Conservation (phyloP, 1,140 invertebrate species). For the Maconellicoccus hirsutus region DNA sequence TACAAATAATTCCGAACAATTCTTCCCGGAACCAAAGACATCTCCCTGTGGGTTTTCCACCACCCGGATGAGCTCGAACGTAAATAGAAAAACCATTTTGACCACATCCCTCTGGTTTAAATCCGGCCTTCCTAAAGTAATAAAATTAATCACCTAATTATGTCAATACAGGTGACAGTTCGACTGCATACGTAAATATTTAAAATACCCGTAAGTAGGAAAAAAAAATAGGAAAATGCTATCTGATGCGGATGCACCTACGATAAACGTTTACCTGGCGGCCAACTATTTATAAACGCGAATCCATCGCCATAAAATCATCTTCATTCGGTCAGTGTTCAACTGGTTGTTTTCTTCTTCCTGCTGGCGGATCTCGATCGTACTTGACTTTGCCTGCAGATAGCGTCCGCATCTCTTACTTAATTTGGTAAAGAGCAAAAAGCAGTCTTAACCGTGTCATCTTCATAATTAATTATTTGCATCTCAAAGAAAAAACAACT, state of each 20-base stretch:
- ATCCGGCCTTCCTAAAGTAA: too few relatives aligned
- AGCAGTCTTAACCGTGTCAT: constrained; percentile 7
- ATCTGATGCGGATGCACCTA: neutral
- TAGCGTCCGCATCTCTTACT: neutral
- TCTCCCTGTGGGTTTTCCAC: too few relatives aligned
- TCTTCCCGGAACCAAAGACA: too few relatives aligned
- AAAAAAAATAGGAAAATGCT: too few relatives aligned
- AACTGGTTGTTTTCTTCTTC: constrained; percentile 1
- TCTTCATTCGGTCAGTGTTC: neutral
- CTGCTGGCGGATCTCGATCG: neutral
- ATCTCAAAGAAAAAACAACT: neutral
- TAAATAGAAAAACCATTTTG: neutral
- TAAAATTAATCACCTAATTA: too few relatives aligned
- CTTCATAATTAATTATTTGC: constrained; percentile 6
- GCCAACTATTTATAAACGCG: neutral
- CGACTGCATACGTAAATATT: too few relatives aligned
- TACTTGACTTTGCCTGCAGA: neutral
- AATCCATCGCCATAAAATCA: neutral
- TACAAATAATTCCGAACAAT: too few relatives aligned
- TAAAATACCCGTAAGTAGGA: too few relatives aligned
- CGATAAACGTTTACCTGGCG: neutral
- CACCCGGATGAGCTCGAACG: too few relatives aligned
- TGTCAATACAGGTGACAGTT: too few relatives aligned
- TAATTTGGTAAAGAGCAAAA: neutral
- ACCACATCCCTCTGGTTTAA: neutral